Evolutionary conservation across 1,140 invertebrate species (phyloP).

Genomic region (Callitettix versicolor): DNA sequence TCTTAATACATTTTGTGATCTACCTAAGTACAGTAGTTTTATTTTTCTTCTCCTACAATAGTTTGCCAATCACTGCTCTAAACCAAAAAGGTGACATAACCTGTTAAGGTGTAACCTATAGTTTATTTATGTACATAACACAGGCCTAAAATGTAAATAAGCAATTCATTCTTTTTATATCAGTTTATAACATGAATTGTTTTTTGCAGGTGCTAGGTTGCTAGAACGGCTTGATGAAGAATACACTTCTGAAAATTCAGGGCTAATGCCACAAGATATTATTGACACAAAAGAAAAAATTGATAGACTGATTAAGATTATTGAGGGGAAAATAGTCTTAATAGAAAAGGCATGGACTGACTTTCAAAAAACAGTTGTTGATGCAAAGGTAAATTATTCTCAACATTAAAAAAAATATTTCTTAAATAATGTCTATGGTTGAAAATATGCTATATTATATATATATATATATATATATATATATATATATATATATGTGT

Average conservation of each 20-base stretch:
- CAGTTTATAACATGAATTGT: too few species aligned
- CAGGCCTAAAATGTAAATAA: neutral
- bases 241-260: conserved; percentile 11
- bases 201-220: conserved; percentile 20
- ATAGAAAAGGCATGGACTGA: conserved; percentile 47
- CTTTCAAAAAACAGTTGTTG: conserved; percentile 45
- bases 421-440: too few species aligned
- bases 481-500: too few species aligned
- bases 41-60: too few species aligned
- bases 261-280: conserved; percentile 38
- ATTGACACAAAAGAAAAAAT: conserved; percentile 46
- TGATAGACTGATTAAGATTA: conserved; percentile 41
- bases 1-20: too few species aligned
- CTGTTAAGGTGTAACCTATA: too few species aligned
- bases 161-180: neutral
- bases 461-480: too few species aligned
- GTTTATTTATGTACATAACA: neutral
- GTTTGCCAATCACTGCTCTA: too few species aligned
- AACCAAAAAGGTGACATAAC: too few species aligned
- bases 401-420: too few species aligned
- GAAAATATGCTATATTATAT: too few species aligned
- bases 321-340: conserved; percentile 45
- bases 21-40: too few species aligned
- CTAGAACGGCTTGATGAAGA: conserved; percentile 22
- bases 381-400: conserved; percentile 39